Evolutionary conservation across 1,140 invertebrate genomes (phyloP).

Genomic region (Lucilia sericata): DNA sequence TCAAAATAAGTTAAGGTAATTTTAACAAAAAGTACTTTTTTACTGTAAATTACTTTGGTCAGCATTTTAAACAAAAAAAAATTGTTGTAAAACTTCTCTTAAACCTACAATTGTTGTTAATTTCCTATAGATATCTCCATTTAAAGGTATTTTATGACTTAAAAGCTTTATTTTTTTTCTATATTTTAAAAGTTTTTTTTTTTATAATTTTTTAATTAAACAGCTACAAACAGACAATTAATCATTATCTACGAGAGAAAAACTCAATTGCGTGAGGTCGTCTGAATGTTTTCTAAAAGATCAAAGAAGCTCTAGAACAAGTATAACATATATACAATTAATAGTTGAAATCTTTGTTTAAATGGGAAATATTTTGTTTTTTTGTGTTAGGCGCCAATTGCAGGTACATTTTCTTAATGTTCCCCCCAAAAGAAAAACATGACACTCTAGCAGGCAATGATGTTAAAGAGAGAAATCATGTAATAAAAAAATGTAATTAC

Average conservation of each 20-base stretch:
- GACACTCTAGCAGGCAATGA: neutral
- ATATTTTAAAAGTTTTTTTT: neutral
- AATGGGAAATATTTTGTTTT: too few species aligned
- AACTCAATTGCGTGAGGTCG: slow-evolving; percentile 1
- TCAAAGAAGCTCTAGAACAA: neutral
- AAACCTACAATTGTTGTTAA: too few species aligned
- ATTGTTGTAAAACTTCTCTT: too few species aligned
- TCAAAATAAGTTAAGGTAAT: too few species aligned
- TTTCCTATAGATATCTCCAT: too few species aligned
- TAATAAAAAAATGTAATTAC: slow-evolving; percentile 35
- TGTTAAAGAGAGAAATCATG: neutral
- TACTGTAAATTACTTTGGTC: too few species aligned
- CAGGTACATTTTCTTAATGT: slow-evolving; percentile 9
- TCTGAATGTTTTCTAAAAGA: neutral
- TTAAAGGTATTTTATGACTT: too few species aligned
- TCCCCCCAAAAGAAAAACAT: neutral
- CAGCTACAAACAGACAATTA: slow-evolving; percentile 26
- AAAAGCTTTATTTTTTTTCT: too few species aligned
- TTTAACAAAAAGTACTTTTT: too few species aligned
- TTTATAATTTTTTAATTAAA: slow-evolving; percentile 31
- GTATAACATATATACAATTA: neutral
- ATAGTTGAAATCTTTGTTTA: neutral
- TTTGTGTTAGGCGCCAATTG: slow-evolving; percentile 26
- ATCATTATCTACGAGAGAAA: slow-evolving; percentile 15
- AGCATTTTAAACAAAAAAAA: too few species aligned